A percentile compares a stretch with the other conserved stretches of the same genome.
phyloP scores from a whole-genome alignment of 2,888 invertebrate species.

The Tachina lurida region DNA sequence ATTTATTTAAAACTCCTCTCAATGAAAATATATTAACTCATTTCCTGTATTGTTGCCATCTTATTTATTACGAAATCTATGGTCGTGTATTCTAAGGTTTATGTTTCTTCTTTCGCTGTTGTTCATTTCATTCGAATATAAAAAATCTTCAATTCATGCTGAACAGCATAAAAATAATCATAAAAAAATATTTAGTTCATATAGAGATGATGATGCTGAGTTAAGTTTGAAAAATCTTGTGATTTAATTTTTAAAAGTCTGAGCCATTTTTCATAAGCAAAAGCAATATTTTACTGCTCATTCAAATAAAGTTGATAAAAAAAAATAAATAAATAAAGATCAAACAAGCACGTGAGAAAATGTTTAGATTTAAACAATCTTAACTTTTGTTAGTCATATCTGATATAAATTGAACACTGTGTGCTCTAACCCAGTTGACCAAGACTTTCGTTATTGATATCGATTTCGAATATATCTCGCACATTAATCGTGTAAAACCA shows the following conservation, averaged over 20 bases:
- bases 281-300: conserved; percentile 27
- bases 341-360: conserved; percentile 73
- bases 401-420: conserved; percentile 42
- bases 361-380: conserved; percentile 65
- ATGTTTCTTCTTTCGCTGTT: background rate
- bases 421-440: no score
- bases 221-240: conserved; percentile 28
- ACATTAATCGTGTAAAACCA: no score
- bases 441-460: no score
- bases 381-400: conserved; percentile 60
- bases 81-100: background rate
- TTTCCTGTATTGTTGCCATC: conserved; percentile 75
- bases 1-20: background rate
- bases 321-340: conserved; percentile 25
- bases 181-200: conserved; percentile 5
- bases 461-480: no score
- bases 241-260: conserved; percentile 18
- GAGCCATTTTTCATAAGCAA: conserved; percentile 24
- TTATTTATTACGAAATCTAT: conserved; percentile 21
- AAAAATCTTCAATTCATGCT: conserved; percentile 64
- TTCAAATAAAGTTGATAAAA: conserved; percentile 28
- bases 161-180: conserved; percentile 30
- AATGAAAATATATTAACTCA: conserved; percentile 73
- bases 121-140: conserved; percentile 21
- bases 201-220: conserved; percentile 15